Evolutionary conservation across 2,888 invertebrate genomes (phyloP).

Genomic region (Myopa tessellatipennis): DNA sequence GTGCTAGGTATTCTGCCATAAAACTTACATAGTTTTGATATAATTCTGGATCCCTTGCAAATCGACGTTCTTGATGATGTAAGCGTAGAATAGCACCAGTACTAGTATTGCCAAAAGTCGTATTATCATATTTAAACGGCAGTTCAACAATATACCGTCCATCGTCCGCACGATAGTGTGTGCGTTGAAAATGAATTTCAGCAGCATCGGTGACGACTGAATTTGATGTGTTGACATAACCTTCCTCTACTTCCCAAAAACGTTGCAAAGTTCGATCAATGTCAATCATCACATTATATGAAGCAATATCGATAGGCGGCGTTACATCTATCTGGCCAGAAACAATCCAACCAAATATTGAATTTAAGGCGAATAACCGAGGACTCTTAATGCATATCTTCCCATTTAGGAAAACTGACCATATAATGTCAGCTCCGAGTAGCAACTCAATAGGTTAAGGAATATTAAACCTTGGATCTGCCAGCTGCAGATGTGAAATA

Average conservation of each 20-base stretch:
- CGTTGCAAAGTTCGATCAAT: constrained; percentile 10
- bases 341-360: not conserved
- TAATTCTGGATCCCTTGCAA: constrained; percentile 10
- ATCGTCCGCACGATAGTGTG: constrained; percentile 1
- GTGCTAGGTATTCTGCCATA: not conserved
- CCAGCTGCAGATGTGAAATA: not conserved
- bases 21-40: constrained; percentile 1
- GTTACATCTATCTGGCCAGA: constrained; percentile 13
- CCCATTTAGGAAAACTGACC: too few species aligned
- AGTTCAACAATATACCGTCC: constrained; percentile 4
- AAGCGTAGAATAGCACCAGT: constrained; percentile 7
- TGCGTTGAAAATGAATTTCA: constrained; percentile 12
- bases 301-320: not conserved
- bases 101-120: not conserved
- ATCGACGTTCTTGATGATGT: constrained; percentile 2
- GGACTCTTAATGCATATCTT: too few species aligned
- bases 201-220: not conserved
- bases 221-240: not conserved
- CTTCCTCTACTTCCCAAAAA: constrained; percentile 31
- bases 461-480: not conserved
- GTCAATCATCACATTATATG: constrained; percentile 5
- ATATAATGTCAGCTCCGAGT: too few species aligned
- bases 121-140: not conserved
- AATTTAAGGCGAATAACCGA: too few species aligned
- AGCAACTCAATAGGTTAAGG: not conserved